Base-by-base conservation (phyloP, 1,140 invertebrate species). In the Thaumetopoea pityocampa region DNA sequence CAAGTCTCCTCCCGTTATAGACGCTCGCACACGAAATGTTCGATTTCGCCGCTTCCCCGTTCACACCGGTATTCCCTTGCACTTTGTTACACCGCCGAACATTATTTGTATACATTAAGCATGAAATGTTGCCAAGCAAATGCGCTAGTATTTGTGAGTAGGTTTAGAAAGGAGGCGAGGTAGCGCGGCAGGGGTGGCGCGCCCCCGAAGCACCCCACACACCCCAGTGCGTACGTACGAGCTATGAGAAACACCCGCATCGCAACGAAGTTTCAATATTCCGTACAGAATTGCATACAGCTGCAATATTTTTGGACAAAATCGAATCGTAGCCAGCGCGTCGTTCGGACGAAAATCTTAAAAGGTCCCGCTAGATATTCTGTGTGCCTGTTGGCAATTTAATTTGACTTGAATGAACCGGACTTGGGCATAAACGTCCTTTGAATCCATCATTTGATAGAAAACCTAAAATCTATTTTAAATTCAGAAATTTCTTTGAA, bases 71-170 rank as follows among this genome's bases (percentile, higher is more conserved):
- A 78, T 79, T 79, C 72, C 69, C 70, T 82, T 80, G 58, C 65
- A 78, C 69, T 78, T 81, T 73, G 66, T 77, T 76, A 54, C 65
- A 46, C 63, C 57, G 60, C 72, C 67, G 70, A 72, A 73, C 72
- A 78, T 73, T 77, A 82, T 82, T 82, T 82, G 74, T 82, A 74
- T 73, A 81, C 73, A 77, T 71, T 82, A 82, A 82, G 77, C 74
- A 82, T 82, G 78, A 82, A 82, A 79, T 82, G 78, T 82, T 73
- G 74, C 74, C 74, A 81, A 81, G 77, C 78, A 82, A 79, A 82
- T 68, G 71, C 70, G 68, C 76, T 79, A 76, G 68, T 82, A 76
- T 82, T 79, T 82, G 72, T 63, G 72, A 67, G 73, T 67, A 77
- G 78, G 74, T 78, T 82, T 82, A 82, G 74, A 77, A 77, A 69